Evolutionary conservation across 2,888 invertebrate genomes (phyloP).

Genomic region (Xestobium rufovillosum): DNA sequence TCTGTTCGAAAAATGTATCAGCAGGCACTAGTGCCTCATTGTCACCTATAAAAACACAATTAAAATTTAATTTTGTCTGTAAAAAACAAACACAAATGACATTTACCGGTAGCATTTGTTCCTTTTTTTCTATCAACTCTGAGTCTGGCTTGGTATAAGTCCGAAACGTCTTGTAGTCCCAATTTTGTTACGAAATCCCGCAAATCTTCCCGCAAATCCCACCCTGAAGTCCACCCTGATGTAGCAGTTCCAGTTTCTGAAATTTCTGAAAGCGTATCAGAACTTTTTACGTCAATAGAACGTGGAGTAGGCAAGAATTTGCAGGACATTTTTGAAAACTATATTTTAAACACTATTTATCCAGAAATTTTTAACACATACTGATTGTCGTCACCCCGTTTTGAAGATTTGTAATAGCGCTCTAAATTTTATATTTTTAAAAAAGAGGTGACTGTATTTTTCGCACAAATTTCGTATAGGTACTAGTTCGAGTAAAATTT

Average conservation of each 20-base stretch:
- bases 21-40: conserved; percentile 56
- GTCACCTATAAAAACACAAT: conserved; percentile 44
- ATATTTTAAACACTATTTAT: too few relatives aligned
- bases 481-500: too few relatives aligned
- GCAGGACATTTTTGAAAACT: conserved; percentile 35
- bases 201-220: conserved; percentile 67
- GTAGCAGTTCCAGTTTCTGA: conserved; percentile 41
- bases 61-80: too few relatives aligned
- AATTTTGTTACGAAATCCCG: conserved; percentile 67
- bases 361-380: too few relatives aligned
- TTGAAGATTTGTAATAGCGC: too few relatives aligned
- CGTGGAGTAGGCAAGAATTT: conserved; percentile 35
- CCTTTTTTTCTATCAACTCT: conserved; percentile 88
- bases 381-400: too few relatives aligned
- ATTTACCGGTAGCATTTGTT: conserved; percentile 89
- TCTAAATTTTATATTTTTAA: too few relatives aligned
- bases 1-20: conserved; percentile 73
- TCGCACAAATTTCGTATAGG: too few relatives aligned
- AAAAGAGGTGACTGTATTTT: too few relatives aligned
- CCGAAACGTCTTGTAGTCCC: conserved; percentile 65
- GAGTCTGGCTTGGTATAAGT: conserved; percentile 82
- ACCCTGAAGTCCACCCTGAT: conserved; percentile 36
- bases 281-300: conserved; percentile 34
- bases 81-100: too few relatives aligned
- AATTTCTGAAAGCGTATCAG: conserved; percentile 40